Base-by-base conservation (phyloP, 1,140 invertebrate genomes). In the Whitmania pigra region DNA sequence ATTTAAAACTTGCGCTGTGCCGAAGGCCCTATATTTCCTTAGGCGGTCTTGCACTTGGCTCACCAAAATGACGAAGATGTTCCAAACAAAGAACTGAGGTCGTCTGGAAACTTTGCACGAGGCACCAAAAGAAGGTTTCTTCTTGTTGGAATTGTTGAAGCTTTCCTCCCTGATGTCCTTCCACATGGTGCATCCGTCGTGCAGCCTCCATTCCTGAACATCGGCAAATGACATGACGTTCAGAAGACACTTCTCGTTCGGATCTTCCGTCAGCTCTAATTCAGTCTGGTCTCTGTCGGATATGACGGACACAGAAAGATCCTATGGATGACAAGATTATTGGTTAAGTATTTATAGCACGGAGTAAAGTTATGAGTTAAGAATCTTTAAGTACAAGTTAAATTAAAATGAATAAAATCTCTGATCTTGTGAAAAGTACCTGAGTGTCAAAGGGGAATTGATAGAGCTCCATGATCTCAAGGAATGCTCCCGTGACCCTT, bases 361-460 rank as follows among this genome's bases (percentile, higher is more conserved):
- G n/a, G n/a, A n/a, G n/a, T n/a, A n/a, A n/a, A n/a, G n/a, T n/a
- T n/a, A n/a, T n/a, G n/a, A n/a, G n/a, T n/a, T n/a, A n/a, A n/a
- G n/a, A n/a, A n/a, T n/a, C n/a, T n/a, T n/a, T n/a, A n/a, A n/a
- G n/a, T n/a, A n/a, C n/a, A n/a, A n/a, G n/a, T n/a, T n/a, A n/a
- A n/a, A n/a, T n/a, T n/a, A n/a, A n/a, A n/a, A n/a, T n/a, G n/a
- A n/a, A n/a, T n/a, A n/a, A n/a, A n/a, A n/a, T n/a, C n/a, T n/a
- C n/a, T n/a, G n/a, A n/a, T n/a, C n/a, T n/a, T n/a, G n/a, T n/a
- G n/a, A n/a, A n/a, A n/a, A n/a, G n/a, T 76, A 82, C 81, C 79
- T 82, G 81, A 2, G 81, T 80, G 73, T 82, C 81, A 72, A 81
- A 81, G 40, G 80, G 81, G 73, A 81, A 82, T 72, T 81, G 79